Base-by-base conservation (phyloP, 1,140 invertebrate species). In the Drosophila baimaii region DNA sequence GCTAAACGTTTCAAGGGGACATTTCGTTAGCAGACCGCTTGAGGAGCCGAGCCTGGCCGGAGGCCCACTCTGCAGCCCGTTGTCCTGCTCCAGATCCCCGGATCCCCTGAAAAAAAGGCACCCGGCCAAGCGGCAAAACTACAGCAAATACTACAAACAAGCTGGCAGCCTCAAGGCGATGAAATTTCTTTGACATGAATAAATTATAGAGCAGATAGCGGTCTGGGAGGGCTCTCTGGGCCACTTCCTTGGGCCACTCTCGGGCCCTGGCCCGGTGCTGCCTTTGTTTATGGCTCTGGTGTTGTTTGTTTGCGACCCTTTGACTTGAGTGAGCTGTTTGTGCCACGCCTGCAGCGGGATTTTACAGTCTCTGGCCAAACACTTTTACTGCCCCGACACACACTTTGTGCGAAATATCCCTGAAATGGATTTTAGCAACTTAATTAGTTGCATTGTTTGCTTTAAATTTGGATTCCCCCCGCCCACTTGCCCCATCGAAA, bases 181-280 rank as follows among this genome's bases (percentile, higher is more conserved):
- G 85, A 88, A 88, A 88, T 83, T 83, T 88, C 77, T 73, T 88
- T 65, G 56, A 79, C 81, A 86, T 86, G 79, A 86, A 86, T 86
- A 86, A 86, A 86, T 88, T 88, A 88, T 88, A 58, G 33, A 35
- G 55, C 39, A 58, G 72, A 74, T 63, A 31, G 39, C 21, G 13
- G 44, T 33, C 41, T 41, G 33, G 12, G 64, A 43, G 37, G 47
- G 19, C 54, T 70, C 37, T 33, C 23, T 37, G 39, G 37, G 54
- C 44, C 65, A 70, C 66, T 71, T 73, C 56, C n/a, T 35, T 39
- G 33, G 35, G 56, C 54, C 44, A 49, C 29, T 61, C 29, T 46
- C 12, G 25, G 31, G n/a, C 25, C 27, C 27, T 13, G 47, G 13
- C 21, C 12, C 15, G 41, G 5, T 5, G 41, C 5, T 17, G 44